Evolutionary conservation across 2,888 invertebrate genomes (phyloP).

Genomic region (Enchytraeus crypticus): DNA sequence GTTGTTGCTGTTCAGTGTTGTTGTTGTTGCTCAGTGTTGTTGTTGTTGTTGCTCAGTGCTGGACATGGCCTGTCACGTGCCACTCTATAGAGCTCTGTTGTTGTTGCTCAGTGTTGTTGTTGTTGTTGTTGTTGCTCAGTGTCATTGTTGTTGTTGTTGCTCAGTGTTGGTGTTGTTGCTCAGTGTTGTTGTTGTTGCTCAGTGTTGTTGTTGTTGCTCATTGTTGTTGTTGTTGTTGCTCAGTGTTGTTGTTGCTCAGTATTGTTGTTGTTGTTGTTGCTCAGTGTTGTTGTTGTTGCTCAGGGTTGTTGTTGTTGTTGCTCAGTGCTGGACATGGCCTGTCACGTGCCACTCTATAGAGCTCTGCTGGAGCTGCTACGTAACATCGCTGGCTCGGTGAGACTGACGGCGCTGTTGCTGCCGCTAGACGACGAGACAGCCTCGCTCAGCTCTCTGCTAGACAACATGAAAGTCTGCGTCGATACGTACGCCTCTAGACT

Average conservation of each 20-base stretch:
- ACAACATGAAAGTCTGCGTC: conserved; percentile 80
- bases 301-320: no score
- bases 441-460: conserved; percentile 64
- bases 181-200: no score
- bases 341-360: conserved; percentile 84
- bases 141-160: background rate
- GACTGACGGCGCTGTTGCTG: conserved; percentile 59
- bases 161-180: background rate
- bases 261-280: no score
- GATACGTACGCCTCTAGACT: conserved; percentile 70
- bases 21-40: no score
- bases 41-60: conserved; percentile 56
- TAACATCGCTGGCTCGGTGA: conserved; percentile 60
- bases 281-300: no score
- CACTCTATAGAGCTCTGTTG: conserved; percentile 74
- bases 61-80: conserved; percentile 94
- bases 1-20: no score
- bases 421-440: conserved; percentile 52
- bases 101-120: conserved; percentile 55
- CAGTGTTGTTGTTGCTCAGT: no score
- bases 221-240: no score
- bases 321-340: conserved; percentile 83
- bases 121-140: background rate
- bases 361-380: conserved; percentile 71
- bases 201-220: no score